Evolutionary conservation across 2,113 vertebrate species (phyloP).

Genomic region (Pandion haliaetus): DNA sequence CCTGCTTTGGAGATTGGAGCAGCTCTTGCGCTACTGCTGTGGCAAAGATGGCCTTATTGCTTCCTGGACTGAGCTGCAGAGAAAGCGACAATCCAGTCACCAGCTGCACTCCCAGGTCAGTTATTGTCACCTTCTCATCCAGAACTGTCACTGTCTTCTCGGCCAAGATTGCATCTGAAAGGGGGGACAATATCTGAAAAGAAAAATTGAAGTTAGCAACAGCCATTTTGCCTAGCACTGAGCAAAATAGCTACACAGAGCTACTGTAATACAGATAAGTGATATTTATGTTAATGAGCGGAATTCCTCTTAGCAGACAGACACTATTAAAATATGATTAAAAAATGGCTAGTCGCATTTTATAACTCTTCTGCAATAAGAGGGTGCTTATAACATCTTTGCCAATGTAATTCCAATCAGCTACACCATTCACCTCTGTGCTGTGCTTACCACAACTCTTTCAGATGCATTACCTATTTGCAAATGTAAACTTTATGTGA

Average conservation of each 20-base stretch:
- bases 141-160: conserved; percentile 89
- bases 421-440: background rate
- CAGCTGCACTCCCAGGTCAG: conserved; percentile 88
- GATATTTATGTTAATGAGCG: background rate
- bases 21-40: conserved; percentile 84
- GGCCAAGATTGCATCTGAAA: conserved; percentile 86
- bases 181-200: conserved; percentile 86
- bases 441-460: background rate
- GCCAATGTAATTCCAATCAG: background rate
- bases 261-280: background rate
- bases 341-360: background rate
- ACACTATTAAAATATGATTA: background rate
- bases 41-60: conserved; percentile 87
- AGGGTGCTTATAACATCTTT: background rate
- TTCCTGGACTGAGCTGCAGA: conserved; percentile 88
- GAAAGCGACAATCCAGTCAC: conserved; percentile 86
- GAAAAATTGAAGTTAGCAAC: background rate
- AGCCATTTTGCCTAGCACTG: background rate
- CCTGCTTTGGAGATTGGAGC: conserved; percentile 85
- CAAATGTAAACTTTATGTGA: background rate
- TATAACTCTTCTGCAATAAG: background rate
- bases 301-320: background rate
- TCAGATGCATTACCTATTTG: background rate
- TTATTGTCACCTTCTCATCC: conserved; percentile 91
- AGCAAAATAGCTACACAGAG: rapidly evolving